phyloP scores from a whole-genome alignment of 2,888 invertebrate genomes.

The Chrysina gloriosa region DNA sequence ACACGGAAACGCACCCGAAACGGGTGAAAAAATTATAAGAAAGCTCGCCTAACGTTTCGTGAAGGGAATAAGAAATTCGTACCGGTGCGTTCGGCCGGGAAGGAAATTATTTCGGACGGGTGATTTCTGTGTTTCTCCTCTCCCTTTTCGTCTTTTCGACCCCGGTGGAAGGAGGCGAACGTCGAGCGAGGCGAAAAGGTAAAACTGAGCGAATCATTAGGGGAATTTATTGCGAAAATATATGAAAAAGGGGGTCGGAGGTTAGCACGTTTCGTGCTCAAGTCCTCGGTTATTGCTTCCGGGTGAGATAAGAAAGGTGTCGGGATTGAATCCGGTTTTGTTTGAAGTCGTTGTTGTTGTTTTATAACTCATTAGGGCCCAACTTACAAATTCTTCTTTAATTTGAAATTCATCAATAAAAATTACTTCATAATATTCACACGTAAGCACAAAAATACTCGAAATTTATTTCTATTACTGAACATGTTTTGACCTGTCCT shows the following conservation, averaged over 20 bases:
- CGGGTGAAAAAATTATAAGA: slow-evolving; percentile 32
- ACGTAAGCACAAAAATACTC: too few relatives aligned
- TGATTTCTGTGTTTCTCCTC: slow-evolving; percentile 6
- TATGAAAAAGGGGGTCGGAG: neutral
- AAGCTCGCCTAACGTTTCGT: slow-evolving; percentile 7
- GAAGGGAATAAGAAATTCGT: slow-evolving; percentile 26
- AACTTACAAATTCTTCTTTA: too few relatives aligned
- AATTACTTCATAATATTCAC: too few relatives aligned
- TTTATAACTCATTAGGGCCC: too few relatives aligned
- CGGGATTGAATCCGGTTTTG: too few relatives aligned
- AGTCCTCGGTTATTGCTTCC: neutral
- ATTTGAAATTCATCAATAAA: too few relatives aligned
- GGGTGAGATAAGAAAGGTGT: too few relatives aligned
- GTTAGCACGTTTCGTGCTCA: neutral
- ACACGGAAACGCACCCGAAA: slow-evolving; percentile 22
- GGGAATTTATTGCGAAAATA: slow-evolving; percentile 32
- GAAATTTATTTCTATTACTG: too few relatives aligned
- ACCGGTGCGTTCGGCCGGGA: slow-evolving; percentile 1
- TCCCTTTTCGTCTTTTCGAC: slow-evolving; percentile 26
- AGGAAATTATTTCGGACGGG: slow-evolving; percentile 22
- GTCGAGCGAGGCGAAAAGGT: slow-evolving; percentile 17
- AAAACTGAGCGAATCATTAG: slow-evolving; percentile 30
- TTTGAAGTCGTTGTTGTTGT: too few relatives aligned
- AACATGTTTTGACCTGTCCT: too few relatives aligned
- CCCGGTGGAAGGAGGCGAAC: slow-evolving; percentile 15